Percentiles rank a stretch among this genome's conserved stretches.
Conservation (phyloP, 2,113 vertebrate species). For the Coracopsis vasa region DNA sequence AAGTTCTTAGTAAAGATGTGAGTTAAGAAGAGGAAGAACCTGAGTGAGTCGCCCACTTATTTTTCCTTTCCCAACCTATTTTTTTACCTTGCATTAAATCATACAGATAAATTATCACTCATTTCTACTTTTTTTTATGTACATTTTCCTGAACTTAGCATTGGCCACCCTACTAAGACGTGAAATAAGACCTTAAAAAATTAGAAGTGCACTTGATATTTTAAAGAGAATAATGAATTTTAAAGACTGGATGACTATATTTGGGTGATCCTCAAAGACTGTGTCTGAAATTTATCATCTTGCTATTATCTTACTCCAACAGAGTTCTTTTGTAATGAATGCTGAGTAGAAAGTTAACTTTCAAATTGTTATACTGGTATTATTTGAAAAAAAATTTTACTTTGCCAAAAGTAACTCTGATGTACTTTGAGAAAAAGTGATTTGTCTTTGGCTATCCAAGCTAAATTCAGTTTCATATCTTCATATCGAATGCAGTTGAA, state of each 20-base stretch:
- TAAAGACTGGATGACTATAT: neutral
- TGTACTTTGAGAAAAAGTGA: neutral
- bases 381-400: neutral
- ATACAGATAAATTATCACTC: neutral
- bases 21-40: neutral
- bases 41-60: neutral
- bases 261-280: neutral
- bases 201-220: neutral
- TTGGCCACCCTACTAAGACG: neutral
- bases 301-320: neutral
- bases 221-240: neutral
- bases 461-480: neutral
- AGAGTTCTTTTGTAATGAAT: neutral
- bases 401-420: neutral
- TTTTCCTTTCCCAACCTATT: neutral
- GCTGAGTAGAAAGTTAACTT: neutral
- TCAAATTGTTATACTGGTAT: neutral
- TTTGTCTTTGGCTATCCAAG: neutral
- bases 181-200: neutral
- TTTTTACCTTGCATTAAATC: neutral
- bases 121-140: neutral
- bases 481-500: neutral
- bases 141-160: neutral
- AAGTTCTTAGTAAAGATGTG: neutral
- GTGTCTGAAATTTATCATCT: neutral